A percentile compares a stretch with the other conserved stretches of the same genome.
phyloP scores from a whole-genome alignment of 2,888 invertebrate species.

The Seira musarum region DNA sequence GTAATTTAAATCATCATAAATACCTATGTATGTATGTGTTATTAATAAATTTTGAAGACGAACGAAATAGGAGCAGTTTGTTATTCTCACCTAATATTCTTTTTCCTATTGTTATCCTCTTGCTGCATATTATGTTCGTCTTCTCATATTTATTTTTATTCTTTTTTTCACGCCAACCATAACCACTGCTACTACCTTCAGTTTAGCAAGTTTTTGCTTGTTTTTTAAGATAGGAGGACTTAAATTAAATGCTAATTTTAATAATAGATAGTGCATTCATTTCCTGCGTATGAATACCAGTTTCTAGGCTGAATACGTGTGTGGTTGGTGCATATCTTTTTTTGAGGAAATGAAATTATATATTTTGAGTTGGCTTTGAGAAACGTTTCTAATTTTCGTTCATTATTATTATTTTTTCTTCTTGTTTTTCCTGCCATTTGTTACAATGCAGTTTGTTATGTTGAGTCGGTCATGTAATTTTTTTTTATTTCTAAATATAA shows the following conservation, averaged over 20 bases:
- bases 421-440: not conserved
- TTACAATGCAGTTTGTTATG: slow-evolving; percentile 2
- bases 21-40: no score
- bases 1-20: not conserved
- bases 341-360: slow-evolving; percentile 40
- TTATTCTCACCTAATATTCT: no score
- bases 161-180: no score
- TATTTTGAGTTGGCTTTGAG: slow-evolving; percentile 31
- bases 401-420: slow-evolving; percentile 1
- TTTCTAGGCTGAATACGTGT: not conserved
- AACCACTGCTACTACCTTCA: no score
- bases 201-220: no score
- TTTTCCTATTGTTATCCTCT: no score
- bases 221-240: no score
- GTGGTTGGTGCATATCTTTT: slow-evolving; percentile 42
- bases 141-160: no score
- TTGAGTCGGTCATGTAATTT: not conserved
- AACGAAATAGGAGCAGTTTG: no score
- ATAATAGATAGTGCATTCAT: slow-evolving; percentile 42
- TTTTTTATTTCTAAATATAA: no score
- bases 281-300: slow-evolving; percentile 29
- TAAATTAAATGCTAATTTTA: slow-evolving; percentile 51
- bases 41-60: no score
- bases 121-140: no score
- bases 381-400: slow-evolving; percentile 40